These are phyloP conservation scores for Leuciscus idus DNA, from an alignment of 2,113 vertebrate genomes.

Conservation along the genomic window DNA sequence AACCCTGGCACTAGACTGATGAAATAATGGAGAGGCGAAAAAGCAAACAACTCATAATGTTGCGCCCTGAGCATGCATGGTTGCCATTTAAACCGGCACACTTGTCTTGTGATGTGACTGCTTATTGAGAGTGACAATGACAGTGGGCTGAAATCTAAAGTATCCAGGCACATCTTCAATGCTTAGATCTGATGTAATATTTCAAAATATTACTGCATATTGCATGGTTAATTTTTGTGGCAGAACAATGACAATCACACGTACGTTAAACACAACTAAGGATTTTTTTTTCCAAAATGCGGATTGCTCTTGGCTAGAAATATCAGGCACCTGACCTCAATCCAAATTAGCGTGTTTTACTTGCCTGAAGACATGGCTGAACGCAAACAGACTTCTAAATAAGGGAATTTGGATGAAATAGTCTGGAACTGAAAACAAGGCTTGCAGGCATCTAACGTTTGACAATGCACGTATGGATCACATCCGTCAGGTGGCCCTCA, in stretches of 20 bases:
- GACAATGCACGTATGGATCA: neutral
- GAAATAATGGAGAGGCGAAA: neutral
- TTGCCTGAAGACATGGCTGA: neutral
- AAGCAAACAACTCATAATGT: neutral
- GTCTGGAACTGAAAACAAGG: neutral
- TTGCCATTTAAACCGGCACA: neutral
- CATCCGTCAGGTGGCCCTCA: neutral
- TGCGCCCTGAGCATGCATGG: neutral
- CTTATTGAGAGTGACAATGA: neutral
- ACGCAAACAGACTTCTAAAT: neutral
- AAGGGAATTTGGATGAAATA: neutral
- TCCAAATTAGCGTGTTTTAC: constrained; percentile 1
- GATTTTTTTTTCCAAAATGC: neutral
- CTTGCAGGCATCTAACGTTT: neutral
- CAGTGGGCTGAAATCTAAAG: neutral
- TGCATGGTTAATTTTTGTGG: neutral
- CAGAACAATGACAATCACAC: neutral
- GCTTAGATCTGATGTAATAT: neutral
- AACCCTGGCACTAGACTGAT: neutral
- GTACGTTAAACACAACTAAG: neutral
- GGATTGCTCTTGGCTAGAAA: neutral
- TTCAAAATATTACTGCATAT: neutral
- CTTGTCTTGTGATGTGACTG: neutral
- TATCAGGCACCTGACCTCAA: neutral
- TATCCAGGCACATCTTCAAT: neutral